These are phyloP conservation scores for Motacilla tschutschensis DNA, from an alignment of 2,113 vertebrate species.

Conservation along the genomic window DNA sequence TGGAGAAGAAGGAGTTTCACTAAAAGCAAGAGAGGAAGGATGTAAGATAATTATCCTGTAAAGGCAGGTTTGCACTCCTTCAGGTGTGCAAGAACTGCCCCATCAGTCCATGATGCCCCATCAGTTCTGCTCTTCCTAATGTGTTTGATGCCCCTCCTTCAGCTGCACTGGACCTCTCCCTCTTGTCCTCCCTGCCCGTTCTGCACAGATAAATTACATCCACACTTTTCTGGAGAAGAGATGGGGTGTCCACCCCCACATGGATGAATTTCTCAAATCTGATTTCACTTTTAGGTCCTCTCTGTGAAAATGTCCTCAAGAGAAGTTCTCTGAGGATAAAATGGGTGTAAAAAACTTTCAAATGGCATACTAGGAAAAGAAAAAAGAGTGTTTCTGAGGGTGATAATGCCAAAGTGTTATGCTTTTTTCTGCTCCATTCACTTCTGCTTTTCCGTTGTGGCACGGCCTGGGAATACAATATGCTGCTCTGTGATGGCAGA, in stretches of 20 bases:
- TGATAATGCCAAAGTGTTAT: neutral
- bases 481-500: conserved; percentile 23
- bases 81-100: neutral
- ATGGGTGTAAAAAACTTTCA: neutral
- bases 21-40: neutral
- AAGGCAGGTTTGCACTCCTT: neutral
- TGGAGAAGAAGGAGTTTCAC: neutral
- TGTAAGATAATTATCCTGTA: neutral
- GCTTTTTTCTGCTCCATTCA: conserved; percentile 16
- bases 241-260: fast-evolving
- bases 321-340: neutral
- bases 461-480: neutral
- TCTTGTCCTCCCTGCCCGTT: neutral
- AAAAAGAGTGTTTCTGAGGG: neutral
- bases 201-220: neutral
- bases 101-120: neutral
- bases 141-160: neutral
- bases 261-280: neutral
- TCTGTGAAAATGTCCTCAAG: neutral
- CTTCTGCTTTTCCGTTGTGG: neutral
- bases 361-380: neutral
- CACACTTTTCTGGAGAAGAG: neutral
- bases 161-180: neutral
- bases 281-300: neutral
- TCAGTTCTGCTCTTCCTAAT: neutral